phyloP scores from a whole-genome alignment of 2,888 invertebrate genomes.

The Ophion costatus region DNA sequence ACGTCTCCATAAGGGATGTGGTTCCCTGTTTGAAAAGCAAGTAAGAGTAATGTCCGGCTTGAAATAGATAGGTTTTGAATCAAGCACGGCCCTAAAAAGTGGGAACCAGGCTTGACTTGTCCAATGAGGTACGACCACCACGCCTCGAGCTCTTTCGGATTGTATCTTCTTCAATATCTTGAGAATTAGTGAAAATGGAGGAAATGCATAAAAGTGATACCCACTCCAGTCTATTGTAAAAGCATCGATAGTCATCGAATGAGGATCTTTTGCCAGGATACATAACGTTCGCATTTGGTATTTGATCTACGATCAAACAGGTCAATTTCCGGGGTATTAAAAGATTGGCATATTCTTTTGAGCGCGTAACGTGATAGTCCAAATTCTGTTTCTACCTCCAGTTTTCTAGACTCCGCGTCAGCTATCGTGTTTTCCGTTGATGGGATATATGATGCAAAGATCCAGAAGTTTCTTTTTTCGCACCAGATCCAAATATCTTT shows the following conservation, averaged over 20 bases:
- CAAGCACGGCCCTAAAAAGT: background rate
- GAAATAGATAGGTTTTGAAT: too few species aligned
- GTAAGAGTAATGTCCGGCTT: too few species aligned
- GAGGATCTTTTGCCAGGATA: background rate
- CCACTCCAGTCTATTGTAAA: background rate
- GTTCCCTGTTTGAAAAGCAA: too few species aligned
- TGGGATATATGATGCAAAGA: conserved; percentile 1
- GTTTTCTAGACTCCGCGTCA: background rate
- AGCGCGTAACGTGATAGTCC: background rate
- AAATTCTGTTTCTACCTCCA: background rate
- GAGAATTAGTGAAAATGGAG: too few species aligned
- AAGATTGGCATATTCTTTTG: background rate
- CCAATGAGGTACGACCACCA: too few species aligned
- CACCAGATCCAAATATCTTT: conserved; percentile 5
- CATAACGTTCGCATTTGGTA: too few species aligned
- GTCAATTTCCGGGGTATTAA: background rate
- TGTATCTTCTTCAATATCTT: too few species aligned
- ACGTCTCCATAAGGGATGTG: too few species aligned
- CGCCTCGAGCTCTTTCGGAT: too few species aligned
- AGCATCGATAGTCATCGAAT: background rate
- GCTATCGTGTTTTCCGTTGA: background rate
- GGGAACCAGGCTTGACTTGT: background rate
- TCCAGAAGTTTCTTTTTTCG: conserved; percentile 4
- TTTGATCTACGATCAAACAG: background rate
- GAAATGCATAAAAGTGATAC: background rate